These are phyloP conservation scores for Scrobipalpa costella DNA, from an alignment of 2,888 invertebrate species.

Conservation along the genomic window DNA sequence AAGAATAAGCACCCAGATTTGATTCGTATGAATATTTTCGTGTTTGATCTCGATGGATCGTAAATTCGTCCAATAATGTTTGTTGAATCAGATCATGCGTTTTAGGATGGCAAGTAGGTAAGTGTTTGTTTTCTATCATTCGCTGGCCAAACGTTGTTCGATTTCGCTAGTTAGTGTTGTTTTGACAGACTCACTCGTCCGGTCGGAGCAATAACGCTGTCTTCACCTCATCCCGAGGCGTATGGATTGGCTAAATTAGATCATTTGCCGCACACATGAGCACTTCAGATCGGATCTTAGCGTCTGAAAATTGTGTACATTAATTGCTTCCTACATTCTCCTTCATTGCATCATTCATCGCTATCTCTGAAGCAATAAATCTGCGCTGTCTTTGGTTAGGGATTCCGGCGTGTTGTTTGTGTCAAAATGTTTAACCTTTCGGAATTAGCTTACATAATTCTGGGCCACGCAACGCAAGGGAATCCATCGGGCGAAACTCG, in stretches of 20 bases:
- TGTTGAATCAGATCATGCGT: constrained; percentile 70
- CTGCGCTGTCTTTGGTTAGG: constrained; percentile 10
- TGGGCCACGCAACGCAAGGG: constrained; percentile 22
- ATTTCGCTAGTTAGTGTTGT: constrained; percentile 73
- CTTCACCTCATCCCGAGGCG: constrained; percentile 53
- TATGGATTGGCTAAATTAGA: constrained; percentile 52
- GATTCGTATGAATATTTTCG: constrained; percentile 58
- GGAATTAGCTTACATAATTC: constrained; percentile 24
- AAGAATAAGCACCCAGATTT: constrained; percentile 43
- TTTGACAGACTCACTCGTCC: constrained; percentile 76
- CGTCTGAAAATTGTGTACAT: constrained; percentile 17
- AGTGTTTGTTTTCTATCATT: constrained; percentile 78
- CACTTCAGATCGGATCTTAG: constrained; percentile 32
- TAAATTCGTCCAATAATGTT: constrained; percentile 71
- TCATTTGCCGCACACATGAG: constrained; percentile 34
- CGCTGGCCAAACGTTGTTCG: constrained; percentile 71
- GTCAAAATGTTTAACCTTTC: constrained; percentile 20
- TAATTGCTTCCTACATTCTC: constrained; percentile 21
- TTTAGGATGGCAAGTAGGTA: constrained; percentile 64
- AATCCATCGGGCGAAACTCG: constrained; percentile 35
- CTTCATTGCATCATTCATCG: constrained; percentile 14
- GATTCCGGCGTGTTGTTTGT: constrained; percentile 11
- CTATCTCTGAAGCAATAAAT: constrained; percentile 22
- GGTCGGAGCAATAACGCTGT: constrained; percentile 67
- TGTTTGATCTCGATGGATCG: constrained; percentile 68